Evolutionary conservation across 2,797 vertebrate genomes (phyloP).

Genomic region (Rhinatrema bivittatum): DNA sequence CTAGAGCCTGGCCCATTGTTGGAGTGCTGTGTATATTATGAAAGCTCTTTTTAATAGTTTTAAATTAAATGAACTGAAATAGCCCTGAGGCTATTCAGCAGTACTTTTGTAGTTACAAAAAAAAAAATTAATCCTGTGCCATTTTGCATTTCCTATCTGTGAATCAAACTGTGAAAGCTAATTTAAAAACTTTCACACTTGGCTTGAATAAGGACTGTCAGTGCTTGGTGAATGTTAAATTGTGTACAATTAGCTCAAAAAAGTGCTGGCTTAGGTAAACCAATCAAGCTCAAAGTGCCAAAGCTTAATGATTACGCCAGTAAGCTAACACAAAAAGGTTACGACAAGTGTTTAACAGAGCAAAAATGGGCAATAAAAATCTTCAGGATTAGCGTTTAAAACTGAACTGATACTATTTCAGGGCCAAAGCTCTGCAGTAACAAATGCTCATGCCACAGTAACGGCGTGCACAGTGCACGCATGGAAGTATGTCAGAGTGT

Average conservation of each 20-base stretch:
- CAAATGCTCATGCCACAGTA: too few species aligned
- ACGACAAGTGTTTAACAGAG: too few species aligned
- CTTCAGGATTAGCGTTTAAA: too few species aligned
- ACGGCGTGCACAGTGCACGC: too few species aligned
- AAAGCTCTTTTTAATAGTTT: constrained; percentile 40
- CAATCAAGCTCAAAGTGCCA: constrained; percentile 27
- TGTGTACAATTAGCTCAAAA: constrained; percentile 43
- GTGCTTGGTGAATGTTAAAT: constrained; percentile 46
- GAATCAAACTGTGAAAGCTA: constrained; percentile 65
- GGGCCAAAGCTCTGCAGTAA: too few species aligned
- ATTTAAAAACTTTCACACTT: constrained; percentile 66
- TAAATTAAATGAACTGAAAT: constrained; percentile 50
- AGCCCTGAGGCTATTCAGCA: constrained; percentile 53
- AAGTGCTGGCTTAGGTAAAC: constrained; percentile 21
- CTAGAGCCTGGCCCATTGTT: constrained; percentile 34
- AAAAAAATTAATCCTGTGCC: constrained; percentile 51
- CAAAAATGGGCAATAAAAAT: too few species aligned
- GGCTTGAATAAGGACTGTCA: constrained; percentile 57
- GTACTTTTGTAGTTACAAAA: constrained; percentile 22
- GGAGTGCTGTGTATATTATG: constrained; percentile 28
- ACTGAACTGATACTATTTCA: too few species aligned
- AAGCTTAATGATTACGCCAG: constrained; percentile 15
- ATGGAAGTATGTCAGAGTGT: too few species aligned
- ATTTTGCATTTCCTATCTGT: constrained; percentile 58
- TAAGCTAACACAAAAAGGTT: constrained; percentile 16